Base-by-base conservation (phyloP, 2,113 vertebrate species). In the Heliornis fulica region DNA sequence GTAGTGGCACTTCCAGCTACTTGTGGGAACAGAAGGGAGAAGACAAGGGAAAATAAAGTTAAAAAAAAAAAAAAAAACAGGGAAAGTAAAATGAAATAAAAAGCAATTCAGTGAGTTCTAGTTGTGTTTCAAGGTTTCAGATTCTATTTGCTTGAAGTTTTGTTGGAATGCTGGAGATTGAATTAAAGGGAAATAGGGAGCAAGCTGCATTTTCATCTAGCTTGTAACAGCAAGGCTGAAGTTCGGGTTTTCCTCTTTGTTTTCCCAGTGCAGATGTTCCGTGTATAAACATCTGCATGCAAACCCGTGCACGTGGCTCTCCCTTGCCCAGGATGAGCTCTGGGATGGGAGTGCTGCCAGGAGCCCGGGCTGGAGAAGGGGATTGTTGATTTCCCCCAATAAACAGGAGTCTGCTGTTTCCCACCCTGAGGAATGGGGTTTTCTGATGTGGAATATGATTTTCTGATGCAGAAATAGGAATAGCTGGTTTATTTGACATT, bases 211-310 rank as follows among this genome's bases (percentile, higher is more conserved):
- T 71, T 68, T 60, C 23, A 17, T 50, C 16, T 54, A 19, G 22
- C 0, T 0, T 56, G 2, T 15, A 32, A 64, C 1, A 41, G 4
- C 38, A 50, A 32, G 38, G 60, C 3, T 53, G 28, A 32, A 12
- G 36, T 43, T 51, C 46, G 25, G 5, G 7, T 51, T 85, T 43
- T 41, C 17, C 71, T 70, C 22, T 82, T 61, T 54, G 16, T 75
- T 80, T 69, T 88, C 11, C 41, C 20, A 7, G 9, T 2, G 11
- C 18, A 60, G 43, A 13, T 56, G 23, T 76, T 83, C 34, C 79
- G n/a, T 13, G 5, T 7, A 16, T 12, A 85, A 59, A 59, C 4
- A 56, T 85, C 36, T 54, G 17, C 50, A 40, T 14, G 9, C 20
- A 57, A 45, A 16, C 6, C 6, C 7, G 19, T 38, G n/a, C 13